phyloP scores from a whole-genome alignment of 2,113 vertebrate species.

The Nibea coibor region DNA sequence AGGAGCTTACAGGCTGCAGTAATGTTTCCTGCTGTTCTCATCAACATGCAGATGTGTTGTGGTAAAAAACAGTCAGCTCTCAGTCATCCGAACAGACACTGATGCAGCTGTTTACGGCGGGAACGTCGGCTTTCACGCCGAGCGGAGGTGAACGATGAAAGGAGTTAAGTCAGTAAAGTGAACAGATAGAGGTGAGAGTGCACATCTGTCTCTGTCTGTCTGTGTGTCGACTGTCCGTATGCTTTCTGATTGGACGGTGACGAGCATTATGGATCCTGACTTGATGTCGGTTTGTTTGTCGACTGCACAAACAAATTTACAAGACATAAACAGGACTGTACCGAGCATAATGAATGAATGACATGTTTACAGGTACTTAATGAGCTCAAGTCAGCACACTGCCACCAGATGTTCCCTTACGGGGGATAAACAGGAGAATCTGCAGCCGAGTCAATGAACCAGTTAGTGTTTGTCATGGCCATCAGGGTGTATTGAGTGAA shows the following conservation, averaged over 20 bases:
- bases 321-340: not conserved
- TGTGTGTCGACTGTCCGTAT: not conserved
- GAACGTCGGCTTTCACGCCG: constrained; percentile 8
- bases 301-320: not conserved
- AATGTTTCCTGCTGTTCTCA: constrained; percentile 48
- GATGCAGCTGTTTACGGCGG: constrained; percentile 48
- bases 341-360: constrained; percentile 1
- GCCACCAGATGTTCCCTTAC: not conserved
- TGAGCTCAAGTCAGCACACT: not conserved
- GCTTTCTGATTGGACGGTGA: not conserved
- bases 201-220: constrained; percentile 17
- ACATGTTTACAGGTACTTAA: not conserved
- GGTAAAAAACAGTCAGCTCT: constrained; percentile 45
- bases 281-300: not conserved
- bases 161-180: constrained; percentile 7
- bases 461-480: not conserved
- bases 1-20: constrained; percentile 15
- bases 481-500: not conserved
- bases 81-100: constrained; percentile 49
- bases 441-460: not conserved
- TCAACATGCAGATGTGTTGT: constrained; percentile 51
- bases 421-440: not conserved
- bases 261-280: constrained; percentile 13
- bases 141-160: constrained; percentile 41
- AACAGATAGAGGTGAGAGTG: constrained; percentile 16